A percentile compares a stretch with the other conserved stretches of the same genome.
Conservation (phyloP, 2,113 vertebrate species). For the Misgurnus mizolepis region DNA sequence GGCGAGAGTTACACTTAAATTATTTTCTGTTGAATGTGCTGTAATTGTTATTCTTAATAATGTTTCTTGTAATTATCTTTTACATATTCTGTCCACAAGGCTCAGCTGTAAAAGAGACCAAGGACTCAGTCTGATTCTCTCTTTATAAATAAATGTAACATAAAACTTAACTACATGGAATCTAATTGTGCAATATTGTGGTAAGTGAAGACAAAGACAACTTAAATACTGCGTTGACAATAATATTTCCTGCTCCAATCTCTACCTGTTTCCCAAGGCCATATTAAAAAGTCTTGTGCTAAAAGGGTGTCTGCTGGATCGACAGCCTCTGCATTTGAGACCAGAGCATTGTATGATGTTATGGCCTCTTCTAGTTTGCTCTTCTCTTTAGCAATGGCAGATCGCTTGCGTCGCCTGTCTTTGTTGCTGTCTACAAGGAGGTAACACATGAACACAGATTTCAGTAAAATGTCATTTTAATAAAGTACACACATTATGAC, state of each 20-base stretch:
- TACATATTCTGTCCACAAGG: slow-evolving; percentile 13
- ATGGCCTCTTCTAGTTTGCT: slow-evolving; percentile 27
- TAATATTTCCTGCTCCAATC: slow-evolving; percentile 11
- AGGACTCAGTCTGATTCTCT: not conserved
- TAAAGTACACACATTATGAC: slow-evolving; percentile 11
- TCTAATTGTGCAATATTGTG: slow-evolving; percentile 19
- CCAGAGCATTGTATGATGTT: slow-evolving; percentile 24
- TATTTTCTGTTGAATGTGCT: slow-evolving; percentile 4
- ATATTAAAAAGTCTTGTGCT: slow-evolving; percentile 8
- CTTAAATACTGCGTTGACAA: slow-evolving; percentile 8
- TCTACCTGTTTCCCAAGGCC: slow-evolving; percentile 15
- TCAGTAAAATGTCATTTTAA: slow-evolving; percentile 18
- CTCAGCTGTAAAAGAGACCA: slow-evolving; percentile 13
- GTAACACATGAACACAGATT: slow-evolving; percentile 18
- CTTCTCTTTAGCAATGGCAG: slow-evolving; percentile 23
- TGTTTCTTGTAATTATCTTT: slow-evolving; percentile 8
- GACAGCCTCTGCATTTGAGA: slow-evolving; percentile 14
- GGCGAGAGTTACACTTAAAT: not conserved
- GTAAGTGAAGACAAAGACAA: slow-evolving; percentile 17
- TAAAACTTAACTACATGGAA: slow-evolving; percentile 5
- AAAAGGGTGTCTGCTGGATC: slow-evolving; percentile 11
- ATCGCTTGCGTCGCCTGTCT: slow-evolving; percentile 11
- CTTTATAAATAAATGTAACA: slow-evolving; percentile 15
- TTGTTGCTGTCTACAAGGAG: slow-evolving; percentile 31
- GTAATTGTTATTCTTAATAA: slow-evolving; percentile 7